phyloP scores from a whole-genome alignment of 2,113 vertebrate genomes.

The Sula dactylatra region DNA sequence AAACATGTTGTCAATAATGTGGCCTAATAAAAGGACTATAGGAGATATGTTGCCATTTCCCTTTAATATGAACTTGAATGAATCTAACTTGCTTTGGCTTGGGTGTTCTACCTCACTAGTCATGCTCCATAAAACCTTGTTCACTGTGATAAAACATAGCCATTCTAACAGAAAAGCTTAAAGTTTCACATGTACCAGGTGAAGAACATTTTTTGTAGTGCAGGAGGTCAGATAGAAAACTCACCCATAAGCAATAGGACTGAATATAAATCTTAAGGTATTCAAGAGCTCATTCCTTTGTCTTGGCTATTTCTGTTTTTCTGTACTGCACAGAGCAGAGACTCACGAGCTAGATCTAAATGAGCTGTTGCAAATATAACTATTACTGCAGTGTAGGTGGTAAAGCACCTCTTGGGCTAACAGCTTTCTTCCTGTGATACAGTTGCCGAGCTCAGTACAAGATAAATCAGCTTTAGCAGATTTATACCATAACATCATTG shows the following conservation, averaged over 20 bases:
- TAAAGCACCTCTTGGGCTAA: not conserved
- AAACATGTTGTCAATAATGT: not conserved
- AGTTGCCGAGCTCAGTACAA: not conserved
- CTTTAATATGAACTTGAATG: not conserved
- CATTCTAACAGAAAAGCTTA: not conserved
- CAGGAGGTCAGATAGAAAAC: not conserved
- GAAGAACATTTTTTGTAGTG: not conserved
- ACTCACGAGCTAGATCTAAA: not conserved
- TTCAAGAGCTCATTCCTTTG: not conserved
- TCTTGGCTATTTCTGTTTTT: not conserved
- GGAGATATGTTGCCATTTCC: not conserved
- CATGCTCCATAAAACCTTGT: not conserved
- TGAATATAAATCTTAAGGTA: not conserved
- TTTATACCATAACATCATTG: not conserved
- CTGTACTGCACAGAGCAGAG: not conserved
- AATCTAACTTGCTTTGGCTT: not conserved
- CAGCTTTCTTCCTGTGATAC: not conserved
- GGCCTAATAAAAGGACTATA: not conserved
- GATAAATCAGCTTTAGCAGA: not conserved
- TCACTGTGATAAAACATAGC: not conserved
- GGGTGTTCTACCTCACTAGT: not conserved
- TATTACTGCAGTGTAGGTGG: not conserved
- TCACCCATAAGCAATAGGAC: not conserved
- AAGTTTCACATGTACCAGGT: not conserved
- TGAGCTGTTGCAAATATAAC: not conserved